Conservation (phyloP, 2,797 vertebrate species). For the Crocodylus rhombifer region DNA sequence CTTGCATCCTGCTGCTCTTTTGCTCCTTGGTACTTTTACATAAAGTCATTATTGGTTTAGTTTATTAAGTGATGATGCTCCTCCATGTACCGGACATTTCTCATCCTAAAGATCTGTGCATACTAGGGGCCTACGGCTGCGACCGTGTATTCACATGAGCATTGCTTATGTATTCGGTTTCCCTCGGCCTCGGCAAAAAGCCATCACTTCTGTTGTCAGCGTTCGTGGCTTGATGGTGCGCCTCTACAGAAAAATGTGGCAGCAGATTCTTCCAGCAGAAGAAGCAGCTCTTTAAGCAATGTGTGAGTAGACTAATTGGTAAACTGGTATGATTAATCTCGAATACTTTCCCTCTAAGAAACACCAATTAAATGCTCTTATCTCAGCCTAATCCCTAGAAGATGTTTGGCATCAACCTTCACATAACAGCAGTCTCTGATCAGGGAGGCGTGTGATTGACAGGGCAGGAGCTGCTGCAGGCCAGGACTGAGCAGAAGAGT, state of each 20-base stretch:
- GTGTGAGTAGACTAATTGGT: slow-evolving; percentile 35
- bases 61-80: not conserved
- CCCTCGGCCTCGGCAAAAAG: slow-evolving; percentile 3
- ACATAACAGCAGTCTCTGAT: fast-evolving
- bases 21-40: not conserved
- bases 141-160: not conserved
- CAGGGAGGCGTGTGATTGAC: not conserved
- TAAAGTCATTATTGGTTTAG: not conserved
- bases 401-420: not conserved
- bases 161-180: slow-evolving; percentile 16
- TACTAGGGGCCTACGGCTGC: not conserved
- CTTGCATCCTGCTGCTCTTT: not conserved
- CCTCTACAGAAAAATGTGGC: not conserved
- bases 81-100: not conserved
- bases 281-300: not conserved
- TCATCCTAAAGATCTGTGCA: not conserved
- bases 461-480: not conserved
- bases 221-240: not conserved
- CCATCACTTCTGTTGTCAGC: not conserved
- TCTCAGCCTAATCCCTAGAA: not conserved
- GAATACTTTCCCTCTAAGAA: slow-evolving; percentile 26
- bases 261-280: slow-evolving; percentile 4
- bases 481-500: not conserved
- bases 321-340: slow-evolving; percentile 30
- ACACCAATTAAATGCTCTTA: not conserved